A percentile compares a stretch with the other conserved stretches of the same genome.
Evolutionary conservation across 2,888 invertebrate genomes (phyloP).

Genomic region (Phytoseiulus persimilis): DNA sequence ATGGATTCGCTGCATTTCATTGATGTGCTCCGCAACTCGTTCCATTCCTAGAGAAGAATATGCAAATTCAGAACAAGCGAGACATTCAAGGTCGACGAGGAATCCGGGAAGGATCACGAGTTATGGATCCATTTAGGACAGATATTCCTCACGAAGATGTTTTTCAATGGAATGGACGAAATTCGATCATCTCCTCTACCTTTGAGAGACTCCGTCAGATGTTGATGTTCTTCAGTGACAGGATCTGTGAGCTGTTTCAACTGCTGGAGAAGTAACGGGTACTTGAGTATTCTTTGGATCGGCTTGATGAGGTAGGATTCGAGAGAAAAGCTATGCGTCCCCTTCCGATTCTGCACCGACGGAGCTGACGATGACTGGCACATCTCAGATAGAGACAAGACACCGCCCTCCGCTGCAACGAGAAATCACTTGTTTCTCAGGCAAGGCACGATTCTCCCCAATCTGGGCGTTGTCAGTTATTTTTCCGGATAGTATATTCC

Average conservation of each 20-base stretch:
- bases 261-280: slow-evolving; percentile 87
- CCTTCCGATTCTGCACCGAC: slow-evolving; percentile 65
- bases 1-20: slow-evolving; percentile 98
- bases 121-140: no score
- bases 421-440: slow-evolving; percentile 39
- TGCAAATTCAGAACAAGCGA: no score
- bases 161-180: no score
- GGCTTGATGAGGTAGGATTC: slow-evolving; percentile 98
- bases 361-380: slow-evolving; percentile 30
- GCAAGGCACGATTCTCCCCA: slow-evolving; percentile 40
- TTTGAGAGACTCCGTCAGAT: slow-evolving; percentile 83
- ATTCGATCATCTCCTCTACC: slow-evolving; percentile 75
- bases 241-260: slow-evolving; percentile 84
- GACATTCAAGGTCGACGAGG: no score
- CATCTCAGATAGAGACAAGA: not conserved
- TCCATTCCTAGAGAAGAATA: slow-evolving; percentile 72
- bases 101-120: no score
- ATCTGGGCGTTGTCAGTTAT: no score
- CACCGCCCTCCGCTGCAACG: slow-evolving; percentile 41
- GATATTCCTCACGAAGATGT: no score
- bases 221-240: slow-evolving; percentile 84
- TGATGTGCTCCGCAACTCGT: slow-evolving; percentile 96
- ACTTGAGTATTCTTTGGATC: slow-evolving; percentile 94
- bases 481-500: no score
- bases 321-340: slow-evolving; percentile 90